A percentile compares a stretch with the other conserved stretches of the same genome.
phyloP scores from a whole-genome alignment of 2,888 invertebrate species.

The Nowickia ferox region DNA sequence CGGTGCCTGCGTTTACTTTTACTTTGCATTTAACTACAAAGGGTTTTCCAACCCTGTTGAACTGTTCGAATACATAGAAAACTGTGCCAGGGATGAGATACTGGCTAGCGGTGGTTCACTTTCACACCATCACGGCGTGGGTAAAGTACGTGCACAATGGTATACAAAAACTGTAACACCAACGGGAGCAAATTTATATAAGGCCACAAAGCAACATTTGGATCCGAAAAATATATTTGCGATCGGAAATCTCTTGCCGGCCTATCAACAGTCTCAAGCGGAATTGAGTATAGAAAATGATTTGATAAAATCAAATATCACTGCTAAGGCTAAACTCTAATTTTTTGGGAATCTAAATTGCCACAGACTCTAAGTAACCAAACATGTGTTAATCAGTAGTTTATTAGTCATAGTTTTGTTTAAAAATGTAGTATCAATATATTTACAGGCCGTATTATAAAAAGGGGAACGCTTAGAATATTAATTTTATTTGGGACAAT shows the following conservation, averaged over 20 bases:
- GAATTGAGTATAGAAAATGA: conserved; percentile 5
- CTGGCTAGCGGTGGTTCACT: conserved; percentile 91
- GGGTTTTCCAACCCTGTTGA: conserved; percentile 88
- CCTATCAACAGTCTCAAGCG: conserved; percentile 31
- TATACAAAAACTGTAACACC: conserved; percentile 92
- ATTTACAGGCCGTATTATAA: not conserved
- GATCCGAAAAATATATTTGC: conserved; percentile 98
- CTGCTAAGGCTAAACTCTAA: conserved; percentile 78
- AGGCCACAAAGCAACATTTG: conserved; percentile 92
- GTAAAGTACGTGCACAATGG: conserved; percentile 95
- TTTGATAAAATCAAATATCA: conserved; percentile 13
- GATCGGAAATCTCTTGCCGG: conserved; percentile 88
- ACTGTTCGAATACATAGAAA: conserved; percentile 94
- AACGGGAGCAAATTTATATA: conserved; percentile 90
- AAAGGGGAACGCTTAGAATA: not conserved
- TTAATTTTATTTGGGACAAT: not conserved
- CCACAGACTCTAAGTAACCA: not conserved
- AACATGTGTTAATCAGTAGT: conserved; percentile 25
- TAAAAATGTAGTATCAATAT: not conserved
- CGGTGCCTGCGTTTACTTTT: conserved; percentile 98
- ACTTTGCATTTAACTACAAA: conserved; percentile 92
- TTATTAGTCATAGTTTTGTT: conserved; percentile 7
- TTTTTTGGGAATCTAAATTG: conserved; percentile 8
- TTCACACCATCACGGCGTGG: conserved; percentile 98
- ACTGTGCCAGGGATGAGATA: conserved; percentile 95